Evolutionary conservation across 2,113 vertebrate genomes (phyloP).

Genomic region (Cichladusa arquata): DNA sequence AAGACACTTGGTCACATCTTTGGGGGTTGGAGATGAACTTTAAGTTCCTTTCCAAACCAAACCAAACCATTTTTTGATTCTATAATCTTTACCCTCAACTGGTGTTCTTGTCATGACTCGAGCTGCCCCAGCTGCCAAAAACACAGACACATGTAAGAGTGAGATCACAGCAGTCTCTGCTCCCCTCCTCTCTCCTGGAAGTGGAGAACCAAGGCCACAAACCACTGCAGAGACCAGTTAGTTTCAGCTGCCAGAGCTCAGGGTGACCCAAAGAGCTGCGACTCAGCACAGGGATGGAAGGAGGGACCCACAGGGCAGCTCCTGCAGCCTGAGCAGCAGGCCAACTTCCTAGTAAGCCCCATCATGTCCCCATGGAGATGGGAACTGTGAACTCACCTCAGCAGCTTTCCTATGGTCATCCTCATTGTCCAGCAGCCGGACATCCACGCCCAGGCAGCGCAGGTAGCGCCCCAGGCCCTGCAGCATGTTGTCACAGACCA

Average conservation of each 20-base stretch:
- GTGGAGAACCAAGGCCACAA: neutral
- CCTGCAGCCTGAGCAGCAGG: neutral
- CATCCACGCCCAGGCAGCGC: constrained; percentile 83
- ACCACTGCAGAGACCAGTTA: neutral
- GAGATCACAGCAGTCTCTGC: neutral
- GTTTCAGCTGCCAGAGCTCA: neutral
- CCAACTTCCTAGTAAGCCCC: neutral
- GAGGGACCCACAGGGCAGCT: neutral
- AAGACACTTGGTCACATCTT: neutral
- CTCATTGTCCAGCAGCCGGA: constrained; percentile 74
- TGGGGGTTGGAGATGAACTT: neutral
- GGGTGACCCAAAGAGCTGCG: neutral
- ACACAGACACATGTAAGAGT: neutral
- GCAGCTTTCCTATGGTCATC: constrained; percentile 85
- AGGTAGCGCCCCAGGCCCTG: constrained; percentile 86
- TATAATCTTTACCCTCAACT: neutral
- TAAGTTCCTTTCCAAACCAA: neutral
- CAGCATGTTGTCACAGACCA: constrained; percentile 89
- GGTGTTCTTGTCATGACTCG: neutral
- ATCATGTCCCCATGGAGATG: accelerated
- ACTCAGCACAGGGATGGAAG: neutral
- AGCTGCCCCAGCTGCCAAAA: neutral
- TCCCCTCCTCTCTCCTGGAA: neutral
- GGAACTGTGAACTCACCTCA: constrained; percentile 68
- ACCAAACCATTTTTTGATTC: neutral